Evolutionary conservation across 2,797 vertebrate species (phyloP).

Genomic region (Eulemur mongoz): DNA sequence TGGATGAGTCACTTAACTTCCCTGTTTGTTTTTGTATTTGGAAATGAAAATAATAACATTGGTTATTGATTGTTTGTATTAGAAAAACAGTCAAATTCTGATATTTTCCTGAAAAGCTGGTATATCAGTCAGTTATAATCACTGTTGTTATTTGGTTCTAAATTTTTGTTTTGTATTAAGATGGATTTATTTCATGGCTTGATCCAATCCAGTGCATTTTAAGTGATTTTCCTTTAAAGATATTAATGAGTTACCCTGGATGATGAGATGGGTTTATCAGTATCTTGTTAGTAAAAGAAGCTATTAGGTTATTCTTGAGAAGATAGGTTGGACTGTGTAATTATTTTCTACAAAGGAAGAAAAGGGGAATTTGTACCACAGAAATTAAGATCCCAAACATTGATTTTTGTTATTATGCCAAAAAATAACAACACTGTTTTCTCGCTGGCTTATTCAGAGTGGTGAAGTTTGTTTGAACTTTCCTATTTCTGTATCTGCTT

Average conservation of each 20-base stretch:
- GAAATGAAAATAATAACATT: neutral
- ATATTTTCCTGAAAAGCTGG: neutral
- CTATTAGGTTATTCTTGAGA: neutral
- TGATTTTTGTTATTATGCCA: neutral
- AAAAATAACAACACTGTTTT: neutral
- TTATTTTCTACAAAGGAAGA: neutral
- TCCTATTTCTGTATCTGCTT: neutral
- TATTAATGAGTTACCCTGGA: neutral
- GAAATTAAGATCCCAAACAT: neutral
- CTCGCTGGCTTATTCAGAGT: neutral
- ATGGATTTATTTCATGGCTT: neutral
- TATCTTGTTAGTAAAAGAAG: neutral
- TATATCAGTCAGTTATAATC: neutral
- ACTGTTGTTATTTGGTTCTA: neutral
- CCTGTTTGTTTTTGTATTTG: slow-evolving; percentile 38
- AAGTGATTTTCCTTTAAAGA: neutral
- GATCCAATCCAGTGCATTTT: neutral
- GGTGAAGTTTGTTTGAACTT: neutral
- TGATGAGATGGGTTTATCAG: neutral
- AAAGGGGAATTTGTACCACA: neutral
- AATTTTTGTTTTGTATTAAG: neutral
- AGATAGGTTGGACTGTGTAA: neutral
- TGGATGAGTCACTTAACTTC: neutral
- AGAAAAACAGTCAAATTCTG: neutral
- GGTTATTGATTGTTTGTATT: neutral